Conservation (phyloP, 2,113 vertebrate genomes). For the Eurystomus gularis region DNA sequence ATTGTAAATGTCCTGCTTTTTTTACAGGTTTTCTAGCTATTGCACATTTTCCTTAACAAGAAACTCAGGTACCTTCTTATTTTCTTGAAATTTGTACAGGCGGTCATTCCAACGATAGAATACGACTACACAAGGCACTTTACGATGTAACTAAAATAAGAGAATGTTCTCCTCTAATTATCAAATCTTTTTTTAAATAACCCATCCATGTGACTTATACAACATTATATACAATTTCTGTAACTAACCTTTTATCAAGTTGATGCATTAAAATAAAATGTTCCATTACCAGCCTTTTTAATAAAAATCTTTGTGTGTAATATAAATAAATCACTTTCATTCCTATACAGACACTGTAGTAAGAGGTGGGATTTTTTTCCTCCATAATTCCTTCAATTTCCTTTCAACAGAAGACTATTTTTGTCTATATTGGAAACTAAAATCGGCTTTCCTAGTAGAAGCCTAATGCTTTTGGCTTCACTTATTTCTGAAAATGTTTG, state of each 20-base stretch:
- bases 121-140: slow-evolving; percentile 99
- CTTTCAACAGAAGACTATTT: neutral
- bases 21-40: neutral
- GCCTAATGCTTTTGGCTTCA: neutral
- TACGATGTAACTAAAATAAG: slow-evolving; percentile 86
- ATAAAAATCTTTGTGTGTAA: slow-evolving; percentile 75
- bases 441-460: neutral
- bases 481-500: neutral
- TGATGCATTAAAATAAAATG: slow-evolving; percentile 79
- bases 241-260: slow-evolving; percentile 75
- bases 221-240: slow-evolving; percentile 72
- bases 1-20: neutral
- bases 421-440: neutral
- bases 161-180: slow-evolving; percentile 54
- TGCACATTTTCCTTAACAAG: slow-evolving; percentile 77
- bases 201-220: slow-evolving; percentile 68
- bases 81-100: slow-evolving; percentile 99
- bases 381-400: neutral
- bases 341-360: neutral
- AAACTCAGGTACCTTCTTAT: slow-evolving; percentile 94
- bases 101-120: slow-evolving; percentile 99
- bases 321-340: slow-evolving; percentile 63
- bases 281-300: slow-evolving; percentile 81
- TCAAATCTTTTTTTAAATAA: slow-evolving; percentile 71
- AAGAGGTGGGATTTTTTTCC: neutral